Evolutionary conservation across 2,113 vertebrate species (phyloP).

Genomic region (Nerophis lumbriciformis): DNA sequence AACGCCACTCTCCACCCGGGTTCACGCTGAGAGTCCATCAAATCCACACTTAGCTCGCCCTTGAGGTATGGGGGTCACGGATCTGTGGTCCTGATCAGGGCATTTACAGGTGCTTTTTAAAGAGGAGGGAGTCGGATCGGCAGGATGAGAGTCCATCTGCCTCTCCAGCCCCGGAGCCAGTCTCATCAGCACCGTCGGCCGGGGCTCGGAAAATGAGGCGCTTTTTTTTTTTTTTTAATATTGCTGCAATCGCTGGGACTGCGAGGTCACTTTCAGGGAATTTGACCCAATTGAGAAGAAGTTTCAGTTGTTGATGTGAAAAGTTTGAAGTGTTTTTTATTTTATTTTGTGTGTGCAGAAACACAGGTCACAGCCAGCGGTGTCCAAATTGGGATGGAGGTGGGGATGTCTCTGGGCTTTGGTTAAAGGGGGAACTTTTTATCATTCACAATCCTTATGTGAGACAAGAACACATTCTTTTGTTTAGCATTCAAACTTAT

Average conservation of each 20-base stretch:
- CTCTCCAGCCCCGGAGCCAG: constrained; percentile 37
- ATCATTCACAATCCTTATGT: too few species aligned
- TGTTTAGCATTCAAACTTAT: too few species aligned
- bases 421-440: too few species aligned
- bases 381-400: too few species aligned
- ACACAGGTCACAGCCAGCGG: too few species aligned
- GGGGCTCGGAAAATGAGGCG: constrained; percentile 19
- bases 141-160: constrained; percentile 49
- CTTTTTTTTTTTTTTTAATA: background rate
- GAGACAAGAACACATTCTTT: too few species aligned
- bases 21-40: constrained; percentile 62
- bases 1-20: constrained; percentile 39
- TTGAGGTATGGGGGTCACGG: constrained; percentile 42
- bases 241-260: constrained; percentile 9
- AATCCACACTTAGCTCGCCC: constrained; percentile 45
- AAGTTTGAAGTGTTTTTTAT: background rate
- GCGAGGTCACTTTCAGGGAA: constrained; percentile 30
- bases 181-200: constrained; percentile 27
- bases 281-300: constrained; percentile 1
- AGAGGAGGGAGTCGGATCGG: constrained; percentile 43
- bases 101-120: constrained; percentile 56
- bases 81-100: constrained; percentile 49
- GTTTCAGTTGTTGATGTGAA: background rate
- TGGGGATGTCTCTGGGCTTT: too few species aligned
- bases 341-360: too few species aligned